Evolutionary conservation across 2,113 vertebrate species (phyloP).

Genomic region (Oryzias melastigma): DNA sequence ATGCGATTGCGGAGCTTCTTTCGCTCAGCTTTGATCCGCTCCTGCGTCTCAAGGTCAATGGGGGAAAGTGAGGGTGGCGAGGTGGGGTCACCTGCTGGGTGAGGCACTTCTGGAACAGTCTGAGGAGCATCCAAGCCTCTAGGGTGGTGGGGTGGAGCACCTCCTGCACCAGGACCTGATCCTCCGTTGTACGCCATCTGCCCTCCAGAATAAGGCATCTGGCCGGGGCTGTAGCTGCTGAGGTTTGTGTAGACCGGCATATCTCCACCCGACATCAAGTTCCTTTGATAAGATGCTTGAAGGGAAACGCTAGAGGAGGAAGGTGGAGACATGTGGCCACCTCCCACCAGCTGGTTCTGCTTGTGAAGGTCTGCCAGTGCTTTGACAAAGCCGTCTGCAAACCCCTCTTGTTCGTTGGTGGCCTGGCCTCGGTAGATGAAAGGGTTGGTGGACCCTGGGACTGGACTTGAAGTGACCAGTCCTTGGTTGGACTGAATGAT

Average conservation of each 20-base stretch:
- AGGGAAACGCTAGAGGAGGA: constrained; percentile 45
- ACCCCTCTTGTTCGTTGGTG: constrained; percentile 89
- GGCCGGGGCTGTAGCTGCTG: constrained; percentile 57
- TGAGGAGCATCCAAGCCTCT: constrained; percentile 85
- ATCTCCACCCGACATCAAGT: constrained; percentile 62
- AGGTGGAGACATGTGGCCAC: constrained; percentile 47
- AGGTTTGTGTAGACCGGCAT: constrained; percentile 86
- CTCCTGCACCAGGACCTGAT: constrained; percentile 26
- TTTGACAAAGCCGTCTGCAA: constrained; percentile 93
- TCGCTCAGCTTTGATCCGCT: constrained; percentile 91
- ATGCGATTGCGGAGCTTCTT: constrained; percentile 93
- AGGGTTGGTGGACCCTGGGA: constrained; percentile 69
- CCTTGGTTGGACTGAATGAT: constrained; percentile 91
- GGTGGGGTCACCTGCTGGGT: constrained; percentile 70
- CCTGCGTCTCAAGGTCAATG: constrained; percentile 92
- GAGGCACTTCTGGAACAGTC: constrained; percentile 90
- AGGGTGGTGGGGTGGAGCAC: constrained; percentile 32
- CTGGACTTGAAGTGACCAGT: constrained; percentile 81
- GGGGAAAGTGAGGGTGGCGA: constrained; percentile 84
- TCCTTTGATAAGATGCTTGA: constrained; percentile 60
- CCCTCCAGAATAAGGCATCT: constrained; percentile 46
- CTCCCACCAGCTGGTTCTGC: constrained; percentile 85
- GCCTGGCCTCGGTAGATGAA: constrained; percentile 84
- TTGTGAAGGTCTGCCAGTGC: constrained; percentile 93
- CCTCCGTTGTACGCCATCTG: constrained; percentile 61